A percentile compares a stretch with the other conserved stretches of the same genome.
Evolutionary conservation across 2,797 vertebrate genomes (phyloP).

Genomic region (Acridotheres tristis): DNA sequence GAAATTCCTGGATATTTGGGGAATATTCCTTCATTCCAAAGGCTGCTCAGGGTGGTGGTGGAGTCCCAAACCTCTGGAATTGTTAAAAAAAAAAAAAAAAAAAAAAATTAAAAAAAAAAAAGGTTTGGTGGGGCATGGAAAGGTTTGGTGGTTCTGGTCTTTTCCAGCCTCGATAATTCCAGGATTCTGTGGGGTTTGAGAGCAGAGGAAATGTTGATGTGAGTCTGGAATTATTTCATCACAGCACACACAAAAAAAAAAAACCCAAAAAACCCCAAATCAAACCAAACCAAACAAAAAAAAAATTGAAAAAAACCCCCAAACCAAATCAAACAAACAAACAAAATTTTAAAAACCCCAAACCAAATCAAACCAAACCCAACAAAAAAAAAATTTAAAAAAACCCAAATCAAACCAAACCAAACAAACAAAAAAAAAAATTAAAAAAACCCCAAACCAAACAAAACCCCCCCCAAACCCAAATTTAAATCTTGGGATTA

Average conservation of each 20-base stretch:
- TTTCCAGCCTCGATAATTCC: not conserved
- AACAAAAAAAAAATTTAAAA: too few relatives aligned
- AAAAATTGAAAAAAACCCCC: too few relatives aligned
- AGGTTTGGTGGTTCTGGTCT: not conserved
- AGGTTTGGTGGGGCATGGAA: not conserved
- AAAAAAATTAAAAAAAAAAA: not conserved
- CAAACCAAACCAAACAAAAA: too few relatives aligned
- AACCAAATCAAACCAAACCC: too few relatives aligned
- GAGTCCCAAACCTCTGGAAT: not conserved
- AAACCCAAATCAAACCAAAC: too few relatives aligned
- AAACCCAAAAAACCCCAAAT: too few relatives aligned
- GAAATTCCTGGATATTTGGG: rapidly evolving
- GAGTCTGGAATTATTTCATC: not conserved
- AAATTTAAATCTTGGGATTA: not conserved
- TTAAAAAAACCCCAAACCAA: too few relatives aligned
- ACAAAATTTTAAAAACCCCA: too few relatives aligned
- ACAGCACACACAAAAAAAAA: not conserved
- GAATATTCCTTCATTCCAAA: not conserved
- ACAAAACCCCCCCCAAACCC: too few relatives aligned
- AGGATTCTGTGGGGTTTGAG: not conserved
- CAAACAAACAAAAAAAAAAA: not conserved
- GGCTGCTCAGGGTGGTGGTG: not conserved
- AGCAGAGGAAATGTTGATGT: not conserved
- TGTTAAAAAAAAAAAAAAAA: too few relatives aligned
- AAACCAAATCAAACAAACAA: too few relatives aligned